phyloP scores from a whole-genome alignment of 2,888 invertebrate species.

The Hypomecis atomaria region DNA sequence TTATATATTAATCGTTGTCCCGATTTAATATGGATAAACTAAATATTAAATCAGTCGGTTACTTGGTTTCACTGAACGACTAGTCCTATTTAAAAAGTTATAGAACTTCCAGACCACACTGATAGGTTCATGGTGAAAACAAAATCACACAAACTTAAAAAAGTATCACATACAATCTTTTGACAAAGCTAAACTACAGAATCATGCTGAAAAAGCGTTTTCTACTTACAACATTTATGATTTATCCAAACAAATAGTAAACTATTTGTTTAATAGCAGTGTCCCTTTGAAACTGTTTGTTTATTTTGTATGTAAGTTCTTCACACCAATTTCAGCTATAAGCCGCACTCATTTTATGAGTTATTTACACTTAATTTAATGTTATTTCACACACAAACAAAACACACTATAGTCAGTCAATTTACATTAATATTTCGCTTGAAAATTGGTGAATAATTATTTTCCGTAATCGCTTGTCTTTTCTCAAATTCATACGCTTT shows the following conservation, averaged over 20 bases:
- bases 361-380: constrained; percentile 23
- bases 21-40: no score
- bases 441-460: constrained; percentile 49
- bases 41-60: no score
- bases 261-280: background rate
- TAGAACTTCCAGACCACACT: no score
- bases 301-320: constrained; percentile 24
- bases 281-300: constrained; percentile 10
- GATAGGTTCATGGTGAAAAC: no score
- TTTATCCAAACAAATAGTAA: constrained; percentile 12
- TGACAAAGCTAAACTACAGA: background rate
- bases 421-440: constrained; percentile 19
- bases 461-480: constrained; percentile 67
- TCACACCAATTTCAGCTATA: constrained; percentile 10
- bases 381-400: constrained; percentile 26
- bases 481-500: constrained; percentile 44
- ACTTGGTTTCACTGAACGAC: no score
- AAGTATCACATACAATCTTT: background rate
- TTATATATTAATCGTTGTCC: no score
- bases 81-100: no score
- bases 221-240: constrained; percentile 35
- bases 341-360: constrained; percentile 30
- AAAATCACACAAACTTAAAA: background rate
- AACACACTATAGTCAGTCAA: constrained; percentile 11
- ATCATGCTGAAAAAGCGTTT: constrained; percentile 12